Evolutionary conservation across 2,888 invertebrate species (phyloP).

Genomic region (Dryococelus australis): DNA sequence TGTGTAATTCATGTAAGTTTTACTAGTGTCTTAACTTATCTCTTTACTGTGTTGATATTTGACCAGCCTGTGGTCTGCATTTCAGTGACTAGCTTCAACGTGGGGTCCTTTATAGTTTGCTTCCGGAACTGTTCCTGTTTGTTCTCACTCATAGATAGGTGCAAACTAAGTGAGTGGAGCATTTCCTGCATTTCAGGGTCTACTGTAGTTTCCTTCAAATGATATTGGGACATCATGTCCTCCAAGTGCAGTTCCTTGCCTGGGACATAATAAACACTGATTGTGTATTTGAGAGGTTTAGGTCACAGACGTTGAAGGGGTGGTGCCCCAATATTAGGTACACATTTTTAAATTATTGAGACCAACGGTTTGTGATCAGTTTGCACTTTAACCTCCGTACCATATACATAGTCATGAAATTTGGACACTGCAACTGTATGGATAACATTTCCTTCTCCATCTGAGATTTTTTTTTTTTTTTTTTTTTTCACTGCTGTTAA

Average conservation of each 20-base stretch:
- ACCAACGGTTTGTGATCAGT: background rate
- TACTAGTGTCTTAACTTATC: background rate
- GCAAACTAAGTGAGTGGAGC: background rate
- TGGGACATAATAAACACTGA: background rate
- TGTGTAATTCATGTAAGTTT: background rate
- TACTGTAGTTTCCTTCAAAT: background rate
- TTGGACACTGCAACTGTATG: background rate
- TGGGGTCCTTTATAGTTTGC: background rate
- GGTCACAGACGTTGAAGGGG: background rate
- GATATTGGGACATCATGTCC: background rate
- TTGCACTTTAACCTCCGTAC: background rate
- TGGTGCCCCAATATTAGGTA: background rate
- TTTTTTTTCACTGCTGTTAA: background rate
- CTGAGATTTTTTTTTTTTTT: background rate
- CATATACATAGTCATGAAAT: background rate
- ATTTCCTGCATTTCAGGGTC: background rate
- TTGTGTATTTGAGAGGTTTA: background rate
- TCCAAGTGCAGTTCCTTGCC: background rate
- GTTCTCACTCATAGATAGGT: background rate
- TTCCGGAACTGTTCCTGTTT: background rate
- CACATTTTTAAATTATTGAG: background rate
- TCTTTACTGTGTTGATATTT: background rate
- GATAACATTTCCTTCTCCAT: background rate
- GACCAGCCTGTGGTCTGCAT: background rate
- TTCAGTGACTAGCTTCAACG: background rate